Evolutionary conservation across 2,888 invertebrate species (phyloP).

Genomic region (Camponotus fellah): DNA sequence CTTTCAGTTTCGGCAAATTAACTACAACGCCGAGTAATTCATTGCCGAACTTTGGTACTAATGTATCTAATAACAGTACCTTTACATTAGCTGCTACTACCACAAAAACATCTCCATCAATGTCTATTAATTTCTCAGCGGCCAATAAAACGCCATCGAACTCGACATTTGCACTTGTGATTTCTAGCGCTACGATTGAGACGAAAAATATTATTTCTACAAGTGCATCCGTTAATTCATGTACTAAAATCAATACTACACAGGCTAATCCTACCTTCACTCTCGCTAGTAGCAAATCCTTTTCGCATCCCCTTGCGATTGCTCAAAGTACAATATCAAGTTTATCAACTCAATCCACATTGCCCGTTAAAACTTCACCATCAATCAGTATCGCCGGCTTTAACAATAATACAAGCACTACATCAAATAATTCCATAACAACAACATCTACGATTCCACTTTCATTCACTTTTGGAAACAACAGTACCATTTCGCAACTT

Average conservation of each 20-base stretch:
- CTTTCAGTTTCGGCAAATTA: slow-evolving; percentile 31
- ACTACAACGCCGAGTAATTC: slow-evolving; percentile 2
- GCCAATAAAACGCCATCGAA: not conserved
- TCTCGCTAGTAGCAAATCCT: not conserved
- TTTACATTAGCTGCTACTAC: not conserved
- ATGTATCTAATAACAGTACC: not conserved
- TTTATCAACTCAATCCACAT: slow-evolving; percentile 10
- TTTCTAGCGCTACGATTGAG: not conserved
- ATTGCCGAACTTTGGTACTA: slow-evolving; percentile 27
- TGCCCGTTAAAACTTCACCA: not conserved
- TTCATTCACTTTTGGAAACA: slow-evolving; percentile 56
- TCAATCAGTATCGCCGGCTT: slow-evolving; percentile 10
- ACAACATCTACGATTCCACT: slow-evolving; percentile 3
- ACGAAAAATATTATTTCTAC: slow-evolving; percentile 16
- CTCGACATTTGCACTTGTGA: slow-evolving; percentile 5
- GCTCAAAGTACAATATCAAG: not conserved
- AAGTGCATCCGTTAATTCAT: not conserved
- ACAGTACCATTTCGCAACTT: not conserved
- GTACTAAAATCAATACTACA: not conserved
- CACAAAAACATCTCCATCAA: not conserved
- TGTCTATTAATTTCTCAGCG: slow-evolving; percentile 11
- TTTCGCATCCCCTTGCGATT: not conserved
- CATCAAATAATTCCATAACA: not conserved
- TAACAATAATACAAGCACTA: slow-evolving; percentile 8
- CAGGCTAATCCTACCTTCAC: not conserved